A percentile compares a stretch with the other conserved stretches of the same genome.
These are phyloP conservation scores for Trachops cirrhosus DNA, from an alignment of 2,797 vertebrate species.

Conservation along the genomic window DNA sequence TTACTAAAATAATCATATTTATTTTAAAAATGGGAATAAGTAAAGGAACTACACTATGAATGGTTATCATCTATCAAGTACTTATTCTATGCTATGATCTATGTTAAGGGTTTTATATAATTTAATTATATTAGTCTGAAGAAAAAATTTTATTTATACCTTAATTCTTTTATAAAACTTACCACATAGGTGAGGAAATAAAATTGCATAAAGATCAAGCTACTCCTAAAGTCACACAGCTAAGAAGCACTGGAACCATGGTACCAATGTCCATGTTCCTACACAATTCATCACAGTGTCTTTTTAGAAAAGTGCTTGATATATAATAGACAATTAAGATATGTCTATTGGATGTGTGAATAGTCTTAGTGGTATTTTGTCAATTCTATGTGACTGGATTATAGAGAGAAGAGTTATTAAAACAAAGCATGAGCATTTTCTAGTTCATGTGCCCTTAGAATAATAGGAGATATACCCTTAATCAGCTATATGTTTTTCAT, in stretches of 20 bases:
- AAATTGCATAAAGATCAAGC: conserved; percentile 2
- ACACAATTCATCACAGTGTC: background rate
- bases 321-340: background rate
- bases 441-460: background rate
- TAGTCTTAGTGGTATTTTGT: background rate
- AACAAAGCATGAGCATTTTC: background rate
- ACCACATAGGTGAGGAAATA: background rate
- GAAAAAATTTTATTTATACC: background rate
- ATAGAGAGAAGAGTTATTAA: background rate
- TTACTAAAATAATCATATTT: background rate
- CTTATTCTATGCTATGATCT: background rate
- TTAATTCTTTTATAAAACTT: conserved; percentile 5
- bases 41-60: background rate
- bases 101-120: background rate
- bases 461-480: background rate
- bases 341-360: background rate
- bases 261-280: background rate
- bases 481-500: background rate
- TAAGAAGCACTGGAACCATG: background rate
- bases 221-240: background rate
- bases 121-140: background rate
- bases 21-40: background rate
- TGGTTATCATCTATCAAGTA: background rate
- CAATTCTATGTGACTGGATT: background rate
- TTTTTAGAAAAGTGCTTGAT: background rate